phyloP scores from a whole-genome alignment of 1,140 invertebrate genomes.

The Lepidotrigona ventralis region DNA sequence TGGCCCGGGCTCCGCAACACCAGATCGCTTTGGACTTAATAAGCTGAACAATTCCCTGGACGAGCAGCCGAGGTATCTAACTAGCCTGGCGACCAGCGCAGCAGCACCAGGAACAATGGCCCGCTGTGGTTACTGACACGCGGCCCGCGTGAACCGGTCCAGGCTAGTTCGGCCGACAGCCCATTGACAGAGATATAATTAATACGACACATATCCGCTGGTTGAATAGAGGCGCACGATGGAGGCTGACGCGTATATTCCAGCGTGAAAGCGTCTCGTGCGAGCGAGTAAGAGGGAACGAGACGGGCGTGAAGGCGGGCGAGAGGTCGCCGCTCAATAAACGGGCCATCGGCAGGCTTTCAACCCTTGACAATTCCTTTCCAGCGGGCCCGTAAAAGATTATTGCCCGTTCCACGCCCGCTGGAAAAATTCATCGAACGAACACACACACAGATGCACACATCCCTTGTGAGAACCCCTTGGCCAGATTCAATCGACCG shows the following conservation, averaged over 20 bases:
- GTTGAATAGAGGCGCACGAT: constrained; percentile 57
- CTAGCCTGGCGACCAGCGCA: constrained; percentile 52
- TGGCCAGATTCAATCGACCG: constrained; percentile 10
- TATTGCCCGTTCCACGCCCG: constrained; percentile 15
- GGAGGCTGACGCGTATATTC: constrained; percentile 59
- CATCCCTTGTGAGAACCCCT: neutral
- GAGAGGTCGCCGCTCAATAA: constrained; percentile 38
- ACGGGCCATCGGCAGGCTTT: constrained; percentile 45
- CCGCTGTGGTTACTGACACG: constrained; percentile 73
- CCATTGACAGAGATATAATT: constrained; percentile 72
- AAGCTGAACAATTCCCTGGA: constrained; percentile 75
- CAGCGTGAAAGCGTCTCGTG: constrained; percentile 52
- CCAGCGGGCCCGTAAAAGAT: constrained; percentile 24
- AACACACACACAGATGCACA: too few species aligned
- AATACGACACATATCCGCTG: constrained; percentile 69
- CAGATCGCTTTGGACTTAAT: constrained; percentile 71
- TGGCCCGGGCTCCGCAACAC: constrained; percentile 29
- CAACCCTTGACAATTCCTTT: constrained; percentile 48
- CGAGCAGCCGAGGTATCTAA: constrained; percentile 61
- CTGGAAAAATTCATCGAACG: constrained; percentile 30
- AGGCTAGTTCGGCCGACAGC: constrained; percentile 61
- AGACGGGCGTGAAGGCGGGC: neutral
- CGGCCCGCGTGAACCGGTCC: constrained; percentile 63
- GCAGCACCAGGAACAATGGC: constrained; percentile 70
- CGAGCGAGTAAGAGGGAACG: neutral